phyloP scores from a whole-genome alignment of 1,140 invertebrate species.

The Andricus grossulariae region DNA sequence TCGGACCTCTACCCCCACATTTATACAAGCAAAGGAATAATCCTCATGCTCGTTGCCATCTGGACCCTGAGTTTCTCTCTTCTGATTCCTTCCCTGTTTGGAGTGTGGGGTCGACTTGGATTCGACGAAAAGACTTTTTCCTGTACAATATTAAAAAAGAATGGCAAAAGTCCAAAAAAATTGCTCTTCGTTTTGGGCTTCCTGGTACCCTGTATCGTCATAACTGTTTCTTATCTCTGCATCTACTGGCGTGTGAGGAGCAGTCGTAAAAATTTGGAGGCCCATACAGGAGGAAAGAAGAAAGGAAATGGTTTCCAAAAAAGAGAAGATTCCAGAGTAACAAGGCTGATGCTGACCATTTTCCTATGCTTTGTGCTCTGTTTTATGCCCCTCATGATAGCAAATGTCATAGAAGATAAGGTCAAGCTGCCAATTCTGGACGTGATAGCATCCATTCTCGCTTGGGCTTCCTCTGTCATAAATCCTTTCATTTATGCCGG shows the following conservation, averaged over 20 bases:
- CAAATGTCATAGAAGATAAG: constrained; percentile 88
- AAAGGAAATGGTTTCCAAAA: constrained; percentile 69
- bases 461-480: constrained; percentile 90
- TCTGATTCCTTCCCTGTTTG: constrained; percentile 85
- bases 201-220: constrained; percentile 87
- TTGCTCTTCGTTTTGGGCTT: constrained; percentile 90
- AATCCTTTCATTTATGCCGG: constrained; percentile 93
- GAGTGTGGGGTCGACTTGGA: constrained; percentile 89
- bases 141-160: constrained; percentile 88
- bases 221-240: constrained; percentile 89
- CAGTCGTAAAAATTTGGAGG: constrained; percentile 83
- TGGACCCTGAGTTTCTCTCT: constrained; percentile 81
- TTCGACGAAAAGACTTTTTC: constrained; percentile 87
- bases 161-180: constrained; percentile 89
- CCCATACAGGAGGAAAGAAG: constrained; percentile 76
- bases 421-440: constrained; percentile 84
- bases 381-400: constrained; percentile 90
- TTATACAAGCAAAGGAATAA: constrained; percentile 84
- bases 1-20: constrained; percentile 84
- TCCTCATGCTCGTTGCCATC: constrained; percentile 84
- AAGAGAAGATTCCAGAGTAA: constrained; percentile 86
- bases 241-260: constrained; percentile 88
- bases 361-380: constrained; percentile 90
- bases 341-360: constrained; percentile 89
- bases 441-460: constrained; percentile 87